A percentile compares a stretch with the other conserved stretches of the same genome.
Conservation (phyloP, 2,888 invertebrate genomes). For the Agonopterix heracliana region DNA sequence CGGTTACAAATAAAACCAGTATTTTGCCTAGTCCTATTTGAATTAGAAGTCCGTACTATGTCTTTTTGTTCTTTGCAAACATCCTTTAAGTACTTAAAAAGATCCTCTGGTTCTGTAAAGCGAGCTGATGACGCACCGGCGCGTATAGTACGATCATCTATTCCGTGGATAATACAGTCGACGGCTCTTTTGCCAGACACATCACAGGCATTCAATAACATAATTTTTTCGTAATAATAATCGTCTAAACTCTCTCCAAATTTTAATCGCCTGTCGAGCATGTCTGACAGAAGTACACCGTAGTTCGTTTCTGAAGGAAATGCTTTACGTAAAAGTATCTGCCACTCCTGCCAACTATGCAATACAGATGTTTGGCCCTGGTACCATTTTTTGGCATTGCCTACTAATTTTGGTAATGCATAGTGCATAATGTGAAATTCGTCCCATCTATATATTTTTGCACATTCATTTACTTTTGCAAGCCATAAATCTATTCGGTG, state of each 20-base stretch:
- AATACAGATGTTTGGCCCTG: conserved; percentile 12
- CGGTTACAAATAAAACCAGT: conserved; percentile 1
- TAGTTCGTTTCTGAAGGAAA: conserved; percentile 16
- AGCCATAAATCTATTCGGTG: conserved; percentile 12
- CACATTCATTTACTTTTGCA: conserved; percentile 14
- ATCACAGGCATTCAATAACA: conserved; percentile 13
- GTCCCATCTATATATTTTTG: conserved; percentile 13
- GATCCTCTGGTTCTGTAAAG: conserved; percentile 10
- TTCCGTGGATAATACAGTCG: conserved; percentile 9
- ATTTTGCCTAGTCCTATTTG: not conserved
- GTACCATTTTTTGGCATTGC: conserved; percentile 16
- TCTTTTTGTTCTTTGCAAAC: conserved; percentile 5
- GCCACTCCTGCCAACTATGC: conserved; percentile 18
- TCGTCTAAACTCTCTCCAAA: conserved; percentile 13
- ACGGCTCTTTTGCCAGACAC: conserved; percentile 11
- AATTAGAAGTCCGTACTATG: not conserved
- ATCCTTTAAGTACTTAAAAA: conserved; percentile 13
- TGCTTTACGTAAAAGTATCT: conserved; percentile 2
- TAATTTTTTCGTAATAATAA: conserved; percentile 6
- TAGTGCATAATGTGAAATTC: conserved; percentile 9
- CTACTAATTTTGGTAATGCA: conserved; percentile 15
- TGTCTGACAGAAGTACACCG: conserved; percentile 15
- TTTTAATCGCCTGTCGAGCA: conserved; percentile 10
- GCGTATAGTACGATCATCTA: conserved; percentile 7
- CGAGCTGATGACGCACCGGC: conserved; percentile 10